Evolutionary conservation across 1,140 invertebrate species (phyloP).

Genomic region (Drosophila equinoxialis): DNA sequence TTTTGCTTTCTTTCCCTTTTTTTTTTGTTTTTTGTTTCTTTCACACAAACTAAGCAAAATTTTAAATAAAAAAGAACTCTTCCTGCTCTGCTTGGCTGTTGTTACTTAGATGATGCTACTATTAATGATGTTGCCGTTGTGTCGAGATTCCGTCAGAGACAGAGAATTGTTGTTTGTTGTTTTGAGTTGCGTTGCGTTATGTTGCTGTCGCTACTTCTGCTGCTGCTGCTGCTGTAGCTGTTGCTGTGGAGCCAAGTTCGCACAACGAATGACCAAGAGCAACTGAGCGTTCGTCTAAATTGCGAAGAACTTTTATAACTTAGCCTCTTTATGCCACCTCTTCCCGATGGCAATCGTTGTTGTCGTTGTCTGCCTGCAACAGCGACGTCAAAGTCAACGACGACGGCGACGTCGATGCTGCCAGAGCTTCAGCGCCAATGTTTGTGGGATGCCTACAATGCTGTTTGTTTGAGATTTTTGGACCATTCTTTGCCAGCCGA

Average conservation of each 20-base stretch:
- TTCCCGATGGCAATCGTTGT: conserved; percentile 5
- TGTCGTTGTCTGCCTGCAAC: conserved; percentile 20
- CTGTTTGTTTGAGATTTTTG: conserved; percentile 47
- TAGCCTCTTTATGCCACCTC: conserved; percentile 38
- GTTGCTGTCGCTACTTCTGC: conserved; percentile 29
- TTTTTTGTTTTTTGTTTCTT: background rate
- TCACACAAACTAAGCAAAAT: conserved; percentile 28
- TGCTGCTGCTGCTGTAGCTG: conserved; percentile 49
- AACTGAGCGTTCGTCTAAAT: conserved; percentile 74
- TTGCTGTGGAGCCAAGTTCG: conserved; percentile 54
- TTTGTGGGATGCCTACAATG: conserved; percentile 53
- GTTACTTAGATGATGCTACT: conserved; percentile 31
- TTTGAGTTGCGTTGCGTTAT: background rate
- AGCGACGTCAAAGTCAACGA: conserved; percentile 35
- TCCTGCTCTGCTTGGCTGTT: conserved; percentile 55
- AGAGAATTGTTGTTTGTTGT: conserved; percentile 3
- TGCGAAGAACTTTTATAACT: conserved; percentile 78
- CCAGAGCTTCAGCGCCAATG: conserved; percentile 29
- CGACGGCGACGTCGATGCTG: conserved; percentile 42
- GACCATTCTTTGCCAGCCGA: conserved; percentile 71
- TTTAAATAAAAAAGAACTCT: conserved; percentile 48
- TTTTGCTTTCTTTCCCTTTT: conserved; percentile 37
- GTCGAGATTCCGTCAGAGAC: conserved; percentile 14
- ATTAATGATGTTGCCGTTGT: conserved; percentile 5
- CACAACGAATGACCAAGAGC: conserved; percentile 80